These are phyloP conservation scores for Xestia c-nigrum DNA, from an alignment of 2,888 invertebrate genomes.

Conservation along the genomic window DNA sequence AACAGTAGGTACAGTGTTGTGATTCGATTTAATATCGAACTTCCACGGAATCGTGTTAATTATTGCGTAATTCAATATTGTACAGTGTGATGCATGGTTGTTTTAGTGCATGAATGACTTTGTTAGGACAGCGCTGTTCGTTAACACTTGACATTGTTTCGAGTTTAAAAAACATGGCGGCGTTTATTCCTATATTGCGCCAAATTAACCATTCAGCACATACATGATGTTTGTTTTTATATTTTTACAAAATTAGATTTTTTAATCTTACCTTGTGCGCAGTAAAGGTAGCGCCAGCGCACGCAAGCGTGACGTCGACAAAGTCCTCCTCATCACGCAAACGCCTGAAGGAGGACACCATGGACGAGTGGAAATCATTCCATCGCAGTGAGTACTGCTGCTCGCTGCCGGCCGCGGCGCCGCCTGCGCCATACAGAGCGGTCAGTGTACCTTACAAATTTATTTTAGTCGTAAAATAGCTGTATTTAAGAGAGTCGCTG, in stretches of 20 bases:
- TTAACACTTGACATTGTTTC: neutral
- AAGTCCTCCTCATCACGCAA: conserved; percentile 97
- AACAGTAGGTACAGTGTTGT: conserved; percentile 41
- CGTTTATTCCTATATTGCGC: neutral
- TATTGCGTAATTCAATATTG: neutral
- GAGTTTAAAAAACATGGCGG: neutral
- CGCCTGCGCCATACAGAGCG: conserved; percentile 77
- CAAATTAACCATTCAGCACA: neutral
- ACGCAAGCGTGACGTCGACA: conserved; percentile 97
- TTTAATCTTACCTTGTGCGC: conserved; percentile 93
- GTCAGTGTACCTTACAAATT: conserved; percentile 62
- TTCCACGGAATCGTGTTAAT: conserved; percentile 23
- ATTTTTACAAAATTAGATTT: neutral
- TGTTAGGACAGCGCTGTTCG: neutral
- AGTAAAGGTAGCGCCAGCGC: conserved; percentile 96
- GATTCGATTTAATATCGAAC: conserved; percentile 19
- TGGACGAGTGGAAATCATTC: conserved; percentile 98
- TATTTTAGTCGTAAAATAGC: conserved; percentile 61
- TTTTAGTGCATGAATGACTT: neutral
- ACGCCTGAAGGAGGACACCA: conserved; percentile 97
- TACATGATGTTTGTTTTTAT: neutral
- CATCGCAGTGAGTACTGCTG: conserved; percentile 98
- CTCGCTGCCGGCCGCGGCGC: conserved; percentile 90
- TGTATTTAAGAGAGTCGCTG: conserved; percentile 29
- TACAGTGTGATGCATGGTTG: too few relatives aligned